A percentile compares a stretch with the other conserved stretches of the same genome.
These are phyloP conservation scores for Rhaphigaster nebulosa DNA, from an alignment of 2,888 invertebrate genomes.

Conservation along the genomic window DNA sequence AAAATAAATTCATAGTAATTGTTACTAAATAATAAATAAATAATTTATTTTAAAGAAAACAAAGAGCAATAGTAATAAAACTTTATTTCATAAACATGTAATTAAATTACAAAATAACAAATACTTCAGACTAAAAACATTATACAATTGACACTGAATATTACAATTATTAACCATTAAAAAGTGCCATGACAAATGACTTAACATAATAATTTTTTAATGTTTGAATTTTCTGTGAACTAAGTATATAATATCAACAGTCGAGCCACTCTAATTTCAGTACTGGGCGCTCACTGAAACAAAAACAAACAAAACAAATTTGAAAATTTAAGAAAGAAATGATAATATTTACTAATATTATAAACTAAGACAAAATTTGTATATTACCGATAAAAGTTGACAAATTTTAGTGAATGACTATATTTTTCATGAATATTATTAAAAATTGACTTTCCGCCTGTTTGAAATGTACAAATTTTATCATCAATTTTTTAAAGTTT, in stretches of 20 bases:
- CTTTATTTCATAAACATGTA: slow-evolving; percentile 62
- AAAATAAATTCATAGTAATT: neutral
- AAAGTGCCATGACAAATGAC: slow-evolving; percentile 50
- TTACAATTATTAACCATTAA: slow-evolving; percentile 44
- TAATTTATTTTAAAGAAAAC: slow-evolving; percentile 5
- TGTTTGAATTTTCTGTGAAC: slow-evolving; percentile 38
- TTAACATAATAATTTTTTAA: slow-evolving; percentile 16
- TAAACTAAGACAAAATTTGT: neutral
- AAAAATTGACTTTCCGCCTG: neutral
- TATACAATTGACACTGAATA: slow-evolving; percentile 52
- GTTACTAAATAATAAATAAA: neutral
- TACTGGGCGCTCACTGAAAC: slow-evolving; percentile 52
- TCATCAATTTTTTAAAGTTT: neutral
- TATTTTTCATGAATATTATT: neutral
- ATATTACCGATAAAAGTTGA: neutral
- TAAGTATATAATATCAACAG: slow-evolving; percentile 24
- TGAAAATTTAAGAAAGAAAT: neutral
- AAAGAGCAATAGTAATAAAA: slow-evolving; percentile 62
- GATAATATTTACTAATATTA: neutral
- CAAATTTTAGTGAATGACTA: neutral
- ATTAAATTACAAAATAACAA: slow-evolving; percentile 63
- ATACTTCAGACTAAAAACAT: slow-evolving; percentile 59
- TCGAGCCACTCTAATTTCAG: slow-evolving; percentile 29
- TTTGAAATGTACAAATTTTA: neutral
- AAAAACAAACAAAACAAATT: neutral